A percentile compares a stretch with the other conserved stretches of the same genome.
phyloP scores from a whole-genome alignment of 2,888 invertebrate species.

The Scaptomyza parva region DNA sequence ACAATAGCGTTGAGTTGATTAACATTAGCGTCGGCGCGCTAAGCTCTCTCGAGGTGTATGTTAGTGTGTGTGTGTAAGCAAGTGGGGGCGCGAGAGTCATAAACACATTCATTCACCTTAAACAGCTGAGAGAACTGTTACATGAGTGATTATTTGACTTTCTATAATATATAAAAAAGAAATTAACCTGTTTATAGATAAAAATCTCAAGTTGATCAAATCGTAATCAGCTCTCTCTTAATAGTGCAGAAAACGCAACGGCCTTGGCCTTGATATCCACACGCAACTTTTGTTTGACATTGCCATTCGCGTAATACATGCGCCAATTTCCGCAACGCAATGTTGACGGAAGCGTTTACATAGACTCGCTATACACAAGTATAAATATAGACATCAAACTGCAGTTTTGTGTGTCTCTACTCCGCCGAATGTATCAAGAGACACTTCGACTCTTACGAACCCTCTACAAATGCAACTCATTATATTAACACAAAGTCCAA shows the following conservation, averaged over 20 bases:
- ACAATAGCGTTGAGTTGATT: slow-evolving; percentile 49
- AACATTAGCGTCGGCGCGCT: slow-evolving; percentile 44
- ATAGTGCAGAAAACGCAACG: slow-evolving; percentile 41
- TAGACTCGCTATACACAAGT: slow-evolving; percentile 12
- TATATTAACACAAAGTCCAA: neutral
- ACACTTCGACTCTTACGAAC: slow-evolving; percentile 14
- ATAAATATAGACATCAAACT: slow-evolving; percentile 44
- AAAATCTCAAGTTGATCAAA: neutral
- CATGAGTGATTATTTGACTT: slow-evolving; percentile 26
- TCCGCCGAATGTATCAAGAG: slow-evolving; percentile 39
- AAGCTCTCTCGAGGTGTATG: neutral
- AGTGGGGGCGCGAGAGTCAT: slow-evolving; percentile 24
- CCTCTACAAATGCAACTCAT: slow-evolving; percentile 1
- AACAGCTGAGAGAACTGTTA: slow-evolving; percentile 36
- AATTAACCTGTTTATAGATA: slow-evolving; percentile 21
- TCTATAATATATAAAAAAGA: slow-evolving; percentile 17
- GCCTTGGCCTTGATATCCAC: slow-evolving; percentile 70
- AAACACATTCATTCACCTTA: slow-evolving; percentile 10
- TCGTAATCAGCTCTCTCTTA: slow-evolving; percentile 7
- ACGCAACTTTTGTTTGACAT: slow-evolving; percentile 24
- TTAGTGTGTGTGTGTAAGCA: neutral
- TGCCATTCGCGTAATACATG: slow-evolving; percentile 20
- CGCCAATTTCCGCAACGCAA: slow-evolving; percentile 71
- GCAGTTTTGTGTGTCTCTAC: slow-evolving; percentile 15
- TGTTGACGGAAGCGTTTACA: slow-evolving; percentile 66